phyloP scores from a whole-genome alignment of 53 echinoderm and acorn worm genomes.

The Actinopyga echinites region DNA sequence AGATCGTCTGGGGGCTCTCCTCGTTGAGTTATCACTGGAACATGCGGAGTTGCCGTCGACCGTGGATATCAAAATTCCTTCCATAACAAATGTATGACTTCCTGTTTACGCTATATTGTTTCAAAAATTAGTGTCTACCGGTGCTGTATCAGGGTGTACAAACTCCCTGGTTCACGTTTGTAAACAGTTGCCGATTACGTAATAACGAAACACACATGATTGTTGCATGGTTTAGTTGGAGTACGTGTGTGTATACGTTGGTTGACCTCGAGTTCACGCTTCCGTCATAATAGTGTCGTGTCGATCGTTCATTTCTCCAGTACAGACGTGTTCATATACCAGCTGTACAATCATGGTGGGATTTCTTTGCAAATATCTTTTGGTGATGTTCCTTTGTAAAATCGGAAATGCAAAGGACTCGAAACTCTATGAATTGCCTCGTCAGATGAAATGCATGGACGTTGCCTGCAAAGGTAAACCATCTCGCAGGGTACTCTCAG shows the following conservation, averaged over 20 bases:
- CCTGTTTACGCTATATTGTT: no score
- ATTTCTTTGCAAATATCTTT: neutral
- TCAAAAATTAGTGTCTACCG: no score
- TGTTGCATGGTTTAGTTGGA: neutral
- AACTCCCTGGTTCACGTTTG: no score
- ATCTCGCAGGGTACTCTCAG: no score
- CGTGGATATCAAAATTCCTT: no score
- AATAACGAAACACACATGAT: neutral
- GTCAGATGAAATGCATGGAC: constrained; percentile 1
- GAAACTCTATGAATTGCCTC: neutral
- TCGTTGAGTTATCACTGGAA: no score
- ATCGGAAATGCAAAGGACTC: neutral
- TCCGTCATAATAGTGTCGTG: constrained; percentile 25
- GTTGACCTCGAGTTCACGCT: constrained; percentile 24
- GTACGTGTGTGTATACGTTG: neutral
- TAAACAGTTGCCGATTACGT: neutral
- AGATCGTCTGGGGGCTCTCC: no score
- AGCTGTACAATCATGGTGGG: constrained; percentile 12
- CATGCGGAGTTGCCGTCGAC: no score
- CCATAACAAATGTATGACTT: no score
- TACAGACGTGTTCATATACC: constrained; percentile 11
- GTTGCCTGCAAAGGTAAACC: constrained; percentile 15
- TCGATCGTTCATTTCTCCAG: neutral
- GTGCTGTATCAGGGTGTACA: no score
- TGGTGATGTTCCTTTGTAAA: constrained; percentile 11